Evolutionary conservation across 2,888 invertebrate genomes (phyloP), one percentile per base, ranked within the genome.

Genomic region (Philhelius pedissequus): DNA sequence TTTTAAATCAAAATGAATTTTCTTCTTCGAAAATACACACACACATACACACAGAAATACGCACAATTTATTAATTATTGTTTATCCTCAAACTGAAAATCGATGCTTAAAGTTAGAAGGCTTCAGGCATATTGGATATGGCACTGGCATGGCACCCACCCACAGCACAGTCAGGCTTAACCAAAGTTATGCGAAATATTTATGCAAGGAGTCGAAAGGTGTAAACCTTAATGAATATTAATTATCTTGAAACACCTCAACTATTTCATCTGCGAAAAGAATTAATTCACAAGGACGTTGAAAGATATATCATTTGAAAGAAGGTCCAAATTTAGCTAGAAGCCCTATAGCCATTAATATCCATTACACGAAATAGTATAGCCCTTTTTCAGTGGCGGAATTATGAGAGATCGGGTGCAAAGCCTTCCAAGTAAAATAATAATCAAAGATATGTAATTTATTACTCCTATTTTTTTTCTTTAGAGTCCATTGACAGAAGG

Each of bases 171-270:
- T 56, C 78, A 79, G 22, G 43, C 18, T 43, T 7, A 43, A 3
- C 13, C 48, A 25, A n/a, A 48, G 48, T 25, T 22, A 48, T 25
- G 22, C n/a, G 6, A 3, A 48, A 48, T 13, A 48, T 48, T 48
- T 22, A 48, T 48, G 22, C 13, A 11, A 13, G 48, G 6, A 48
- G 48, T 48, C 8, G 13, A 48, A 48, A 48, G 48, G 22, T 25
- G 48, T 48, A 48, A 7, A 48, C 58, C 32, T 27, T 62, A 70
- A 79, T 70, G 70, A 71, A 66, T 81, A 81, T 76, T 81, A 81
- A 81, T 81, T 70, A 71, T 76, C 76, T 40, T 76, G 6, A 71
- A 75, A 81, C 60, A 70, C 68, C 69, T 80, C 56, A 56, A 70
- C 60, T 69, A 50, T 56, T 30, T 66, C 64, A 71, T 64, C 64